A percentile compares a stretch with the other conserved stretches of the same genome.
Evolutionary conservation across 2,113 vertebrate species (phyloP).

Genomic region (Orthonyx spaldingii): DNA sequence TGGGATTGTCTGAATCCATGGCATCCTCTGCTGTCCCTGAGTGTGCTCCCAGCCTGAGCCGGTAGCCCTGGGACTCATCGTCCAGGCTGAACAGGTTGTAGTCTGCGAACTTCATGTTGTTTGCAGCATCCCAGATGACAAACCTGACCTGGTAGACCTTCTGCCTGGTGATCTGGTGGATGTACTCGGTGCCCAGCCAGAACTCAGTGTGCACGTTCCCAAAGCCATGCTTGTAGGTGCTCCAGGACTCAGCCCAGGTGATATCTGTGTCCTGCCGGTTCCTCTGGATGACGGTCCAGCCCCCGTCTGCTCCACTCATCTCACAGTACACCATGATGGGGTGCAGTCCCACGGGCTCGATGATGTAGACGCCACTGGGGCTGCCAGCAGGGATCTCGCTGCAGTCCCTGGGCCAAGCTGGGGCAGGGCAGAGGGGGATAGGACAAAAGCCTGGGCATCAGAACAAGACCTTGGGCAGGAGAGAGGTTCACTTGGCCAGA

Average conservation of each 20-base stretch:
- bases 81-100: slow-evolving; percentile 34
- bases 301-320: fast-evolving
- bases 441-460: not conserved
- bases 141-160: slow-evolving; percentile 42
- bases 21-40: slow-evolving; percentile 10
- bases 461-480: not conserved
- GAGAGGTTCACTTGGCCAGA: not conserved
- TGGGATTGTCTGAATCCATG: slow-evolving; percentile 40
- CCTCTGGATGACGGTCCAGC: slow-evolving; percentile 59
- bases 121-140: not conserved
- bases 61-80: slow-evolving; percentile 17
- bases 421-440: not conserved
- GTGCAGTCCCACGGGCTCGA: not conserved
- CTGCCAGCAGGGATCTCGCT: not conserved
- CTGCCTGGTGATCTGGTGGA: slow-evolving; percentile 48
- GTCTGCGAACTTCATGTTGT: not conserved
- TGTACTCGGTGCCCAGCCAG: slow-evolving; percentile 58
- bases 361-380: not conserved
- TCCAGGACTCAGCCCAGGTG: slow-evolving; percentile 54
- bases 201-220: not conserved
- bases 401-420: slow-evolving; percentile 46
- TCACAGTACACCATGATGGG: slow-evolving; percentile 22
- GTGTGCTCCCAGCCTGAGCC: not conserved
- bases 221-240: slow-evolving; percentile 55
- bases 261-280: not conserved